These are phyloP conservation scores for Oryctolagus cuniculus DNA, from an alignment of 2,113 vertebrate genomes.

Conservation along the genomic window DNA sequence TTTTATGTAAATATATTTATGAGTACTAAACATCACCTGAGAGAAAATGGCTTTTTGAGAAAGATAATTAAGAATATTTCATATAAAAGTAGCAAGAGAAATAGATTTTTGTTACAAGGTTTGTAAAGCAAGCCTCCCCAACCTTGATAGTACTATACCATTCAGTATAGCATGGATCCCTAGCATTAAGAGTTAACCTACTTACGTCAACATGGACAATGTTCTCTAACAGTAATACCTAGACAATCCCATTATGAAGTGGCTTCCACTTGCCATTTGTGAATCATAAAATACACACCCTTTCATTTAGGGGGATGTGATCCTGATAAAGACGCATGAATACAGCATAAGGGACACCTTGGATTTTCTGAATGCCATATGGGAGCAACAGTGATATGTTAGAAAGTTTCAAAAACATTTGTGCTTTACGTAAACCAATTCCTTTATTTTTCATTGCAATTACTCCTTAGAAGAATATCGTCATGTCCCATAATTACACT, in stretches of 20 bases:
- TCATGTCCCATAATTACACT: background rate
- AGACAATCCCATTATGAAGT: background rate
- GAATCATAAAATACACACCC: background rate
- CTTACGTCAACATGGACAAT: background rate
- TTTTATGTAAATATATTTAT: background rate
- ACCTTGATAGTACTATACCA: background rate
- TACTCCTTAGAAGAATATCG: background rate
- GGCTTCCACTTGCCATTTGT: background rate
- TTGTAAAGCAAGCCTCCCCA: background rate
- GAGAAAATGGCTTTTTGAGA: background rate
- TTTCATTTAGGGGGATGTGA: background rate
- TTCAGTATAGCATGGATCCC: background rate
- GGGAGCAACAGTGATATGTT: background rate
- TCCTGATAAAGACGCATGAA: background rate
- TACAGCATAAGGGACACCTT: background rate
- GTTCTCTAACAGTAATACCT: background rate
- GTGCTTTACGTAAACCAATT: accelerated
- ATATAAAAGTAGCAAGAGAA: background rate
- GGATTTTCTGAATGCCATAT: background rate
- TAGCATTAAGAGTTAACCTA: background rate
- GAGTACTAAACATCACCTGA: background rate
- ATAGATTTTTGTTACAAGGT: background rate
- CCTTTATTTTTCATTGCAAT: background rate
- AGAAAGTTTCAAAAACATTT: background rate
- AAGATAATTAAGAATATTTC: background rate